Conservation (phyloP, 2,797 vertebrate species). For the Otolemur crassicaudatus region DNA sequence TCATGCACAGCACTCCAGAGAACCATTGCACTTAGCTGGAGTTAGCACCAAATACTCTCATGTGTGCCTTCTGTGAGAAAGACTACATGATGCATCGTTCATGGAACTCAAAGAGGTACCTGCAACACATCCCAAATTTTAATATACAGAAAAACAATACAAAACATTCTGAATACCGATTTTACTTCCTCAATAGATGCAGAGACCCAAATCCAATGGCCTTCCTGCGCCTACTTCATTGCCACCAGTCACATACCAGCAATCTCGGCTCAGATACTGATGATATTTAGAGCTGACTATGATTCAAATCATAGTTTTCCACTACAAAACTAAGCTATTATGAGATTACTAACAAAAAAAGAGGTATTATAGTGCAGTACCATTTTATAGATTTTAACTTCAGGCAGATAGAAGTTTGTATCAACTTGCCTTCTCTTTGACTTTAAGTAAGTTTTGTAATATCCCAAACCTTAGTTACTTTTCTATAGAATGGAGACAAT, state of each 20-base stretch:
- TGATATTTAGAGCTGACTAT: constrained; percentile 28
- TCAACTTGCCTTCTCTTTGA: constrained; percentile 20
- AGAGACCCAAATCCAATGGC: background rate
- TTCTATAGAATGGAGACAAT: background rate
- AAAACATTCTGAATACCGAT: background rate
- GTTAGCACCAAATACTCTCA: background rate
- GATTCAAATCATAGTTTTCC: constrained; percentile 6
- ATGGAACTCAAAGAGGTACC: background rate
- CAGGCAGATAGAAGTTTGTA: constrained; percentile 1
- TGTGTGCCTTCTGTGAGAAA: background rate
- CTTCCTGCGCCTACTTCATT: background rate
- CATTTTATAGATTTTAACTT: background rate
- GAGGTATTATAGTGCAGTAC: background rate
- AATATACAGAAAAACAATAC: background rate
- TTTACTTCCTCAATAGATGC: constrained; percentile 4
- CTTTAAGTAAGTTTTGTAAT: background rate
- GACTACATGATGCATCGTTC: background rate
- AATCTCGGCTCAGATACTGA: background rate
- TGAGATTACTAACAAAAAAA: background rate
- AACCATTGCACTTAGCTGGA: background rate
- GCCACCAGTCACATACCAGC: background rate
- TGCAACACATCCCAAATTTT: background rate
- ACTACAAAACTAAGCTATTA: background rate
- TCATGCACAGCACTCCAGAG: background rate
- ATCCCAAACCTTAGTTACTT: constrained; percentile 4